Evolutionary conservation across 2,113 vertebrate genomes (phyloP), one percentile per base, ranked within the genome.

Genomic region (Dipodomys ordii): DNA sequence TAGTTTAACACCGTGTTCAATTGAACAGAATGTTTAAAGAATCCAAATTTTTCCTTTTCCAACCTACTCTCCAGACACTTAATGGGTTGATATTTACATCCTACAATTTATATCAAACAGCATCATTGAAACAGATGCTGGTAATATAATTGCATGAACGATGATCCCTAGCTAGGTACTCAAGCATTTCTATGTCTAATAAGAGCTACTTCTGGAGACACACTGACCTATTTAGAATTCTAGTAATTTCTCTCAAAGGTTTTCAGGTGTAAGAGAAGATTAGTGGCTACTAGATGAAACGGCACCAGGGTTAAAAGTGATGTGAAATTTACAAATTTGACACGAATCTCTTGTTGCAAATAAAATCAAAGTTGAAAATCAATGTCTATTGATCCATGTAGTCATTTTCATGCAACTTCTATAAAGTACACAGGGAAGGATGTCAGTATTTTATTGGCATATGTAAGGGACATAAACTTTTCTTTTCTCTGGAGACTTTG

Each of bases 21-120:
- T 93, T 90, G 64, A 94, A 92, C 77, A 94, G 39, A 91, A 81
- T 94, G 22, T 81, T 96, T 72, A 95, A 95, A 67, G 60, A 92
- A 89, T 16, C 57, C 81, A 91, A 86, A 87, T 79, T 87, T 65
- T 73, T 23, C 32, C 27, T 13, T 79, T 95, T 92, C 82, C 20
- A 89, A 87, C 22, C 44, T 83, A 28, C 57, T 89, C 92, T 96
- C 81, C 80, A 82, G 46, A 73, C 3, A 35, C 64, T 62, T 65
- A 39, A 9, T 39, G 6, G 94, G 77, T 94, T 95, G 77, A 64
- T 96, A 91, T 87, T 91, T 93, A 96, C 57, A 90, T 76, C 78
- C 27, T 83, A 94, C 72, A 93, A 67, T 91, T 83, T 95, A 84
- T 87, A 82, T 74, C 64, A 85, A 78, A 92, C 83, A 87, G 30